Conservation (phyloP, 2,888 invertebrate species). For the Conchocele bisecta region DNA sequence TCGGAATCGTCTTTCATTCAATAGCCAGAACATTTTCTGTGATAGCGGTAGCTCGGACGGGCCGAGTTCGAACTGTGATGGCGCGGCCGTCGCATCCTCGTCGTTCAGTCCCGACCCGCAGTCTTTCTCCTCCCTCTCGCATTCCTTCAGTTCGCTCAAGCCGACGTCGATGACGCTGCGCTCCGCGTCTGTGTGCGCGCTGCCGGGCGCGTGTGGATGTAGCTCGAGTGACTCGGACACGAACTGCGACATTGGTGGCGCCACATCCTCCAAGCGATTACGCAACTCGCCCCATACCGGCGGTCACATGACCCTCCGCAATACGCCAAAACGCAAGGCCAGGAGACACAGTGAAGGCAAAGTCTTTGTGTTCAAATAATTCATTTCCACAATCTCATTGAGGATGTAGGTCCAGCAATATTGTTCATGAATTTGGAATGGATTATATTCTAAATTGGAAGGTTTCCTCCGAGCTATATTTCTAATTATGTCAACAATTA, state of each 20-base stretch:
- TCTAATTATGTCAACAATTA: too few species aligned
- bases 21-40: conserved; percentile 52
- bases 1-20: conserved; percentile 58
- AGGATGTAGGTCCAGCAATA: too few species aligned
- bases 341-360: conserved; percentile 44
- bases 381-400: too few species aligned
- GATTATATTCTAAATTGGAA: too few species aligned
- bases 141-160: conserved; percentile 43
- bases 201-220: conserved; percentile 29
- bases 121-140: conserved; percentile 15
- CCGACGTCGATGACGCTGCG: conserved; percentile 56
- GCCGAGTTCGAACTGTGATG: conserved; percentile 36
- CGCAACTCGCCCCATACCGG: too few species aligned
- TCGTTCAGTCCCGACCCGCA: conserved; percentile 18
- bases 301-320: conserved; percentile 64
- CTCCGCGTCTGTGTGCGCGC: conserved; percentile 33
- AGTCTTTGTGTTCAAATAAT: conserved; percentile 48
- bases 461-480: too few species aligned
- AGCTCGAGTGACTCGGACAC: conserved; percentile 61
- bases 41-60: conserved; percentile 51
- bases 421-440: too few species aligned
- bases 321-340: conserved; percentile 55
- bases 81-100: conserved; percentile 28
- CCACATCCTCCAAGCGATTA: conserved; percentile 38
- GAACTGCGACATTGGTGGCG: conserved; percentile 28